A percentile compares a stretch with the other conserved stretches of the same genome.
Evolutionary conservation across 2,113 vertebrate species (phyloP).

Genomic region (Edolisoma coerulescens): DNA sequence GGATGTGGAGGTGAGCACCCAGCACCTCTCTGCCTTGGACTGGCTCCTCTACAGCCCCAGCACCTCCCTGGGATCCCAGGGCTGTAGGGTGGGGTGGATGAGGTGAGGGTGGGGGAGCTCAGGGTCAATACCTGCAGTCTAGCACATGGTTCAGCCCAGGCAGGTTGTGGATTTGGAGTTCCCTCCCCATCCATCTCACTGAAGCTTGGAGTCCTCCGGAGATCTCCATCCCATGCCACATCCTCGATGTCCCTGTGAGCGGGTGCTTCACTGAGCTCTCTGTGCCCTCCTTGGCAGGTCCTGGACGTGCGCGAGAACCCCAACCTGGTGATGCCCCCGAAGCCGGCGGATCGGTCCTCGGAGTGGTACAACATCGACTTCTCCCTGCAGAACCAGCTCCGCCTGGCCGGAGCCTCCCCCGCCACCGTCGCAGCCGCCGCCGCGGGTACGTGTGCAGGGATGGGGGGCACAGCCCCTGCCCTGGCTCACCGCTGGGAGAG

Average conservation of each 20-base stretch:
- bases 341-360: conserved; percentile 82
- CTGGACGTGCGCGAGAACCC: conserved; percentile 96
- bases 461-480: fast-evolving
- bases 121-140: not conserved
- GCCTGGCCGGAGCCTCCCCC: conserved; percentile 90
- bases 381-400: conserved; percentile 95
- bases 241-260: fast-evolving
- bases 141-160: not conserved
- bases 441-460: conserved; percentile 60
- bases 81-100: not conserved
- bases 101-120: not conserved
- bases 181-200: not conserved
- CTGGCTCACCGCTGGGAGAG: not conserved
- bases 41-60: not conserved
- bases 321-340: conserved; percentile 95
- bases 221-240: not conserved
- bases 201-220: fast-evolving
- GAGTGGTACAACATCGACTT: conserved; percentile 99
- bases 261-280: not conserved
- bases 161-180: fast-evolving
- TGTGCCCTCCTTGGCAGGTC: conserved; percentile 66
- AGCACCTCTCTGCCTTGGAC: fast-evolving
- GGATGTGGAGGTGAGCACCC: conserved; percentile 81
- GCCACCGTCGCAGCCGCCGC: conserved; percentile 89
- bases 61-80: not conserved